phyloP scores from a whole-genome alignment of 2,113 vertebrate species.

The Toxostoma redivivum region DNA sequence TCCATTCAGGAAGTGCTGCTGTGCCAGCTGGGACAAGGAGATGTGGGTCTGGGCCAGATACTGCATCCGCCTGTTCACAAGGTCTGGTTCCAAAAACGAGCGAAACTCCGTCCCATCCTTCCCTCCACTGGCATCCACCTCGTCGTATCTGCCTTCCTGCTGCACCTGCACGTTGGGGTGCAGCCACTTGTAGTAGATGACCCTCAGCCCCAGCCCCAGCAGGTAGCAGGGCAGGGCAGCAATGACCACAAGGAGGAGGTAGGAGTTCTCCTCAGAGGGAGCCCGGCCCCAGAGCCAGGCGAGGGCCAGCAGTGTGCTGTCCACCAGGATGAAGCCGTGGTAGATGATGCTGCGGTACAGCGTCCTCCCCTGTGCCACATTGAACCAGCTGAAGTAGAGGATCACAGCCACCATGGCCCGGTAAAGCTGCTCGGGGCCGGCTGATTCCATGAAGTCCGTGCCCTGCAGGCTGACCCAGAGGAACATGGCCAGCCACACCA shows the following conservation, averaged over 20 bases:
- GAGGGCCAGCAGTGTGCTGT: slow-evolving; percentile 74
- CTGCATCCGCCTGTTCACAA: slow-evolving; percentile 37
- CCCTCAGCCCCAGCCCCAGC: slow-evolving; percentile 78
- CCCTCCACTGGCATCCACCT: neutral
- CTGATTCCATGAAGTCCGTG: slow-evolving; percentile 85
- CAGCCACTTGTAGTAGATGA: slow-evolving; percentile 83
- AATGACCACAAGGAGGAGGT: slow-evolving; percentile 13
- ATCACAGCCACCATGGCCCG: slow-evolving; percentile 82
- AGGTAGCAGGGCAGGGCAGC: slow-evolving; percentile 68
- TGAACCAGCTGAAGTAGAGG: slow-evolving; percentile 98
- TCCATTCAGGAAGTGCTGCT: neutral
- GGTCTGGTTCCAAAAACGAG: accelerated
- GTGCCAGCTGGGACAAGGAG: accelerated
- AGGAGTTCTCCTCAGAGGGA: slow-evolving; percentile 19
- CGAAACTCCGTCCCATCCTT: accelerated
- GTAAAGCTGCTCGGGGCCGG: slow-evolving; percentile 82
- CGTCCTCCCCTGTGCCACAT: slow-evolving; percentile 80
- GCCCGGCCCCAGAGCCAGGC: slow-evolving; percentile 72
- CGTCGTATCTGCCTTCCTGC: accelerated
- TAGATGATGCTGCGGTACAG: slow-evolving; percentile 81
- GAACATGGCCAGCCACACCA: slow-evolving; percentile 79
- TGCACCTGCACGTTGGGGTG: slow-evolving; percentile 67
- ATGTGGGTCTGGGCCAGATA: slow-evolving; percentile 43
- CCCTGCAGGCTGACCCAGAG: slow-evolving; percentile 84
- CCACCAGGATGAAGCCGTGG: slow-evolving; percentile 77